A percentile compares a stretch with the other conserved stretches of the same genome.
phyloP scores from a whole-genome alignment of 2,888 invertebrate species.

The Achlya flavicornis region DNA sequence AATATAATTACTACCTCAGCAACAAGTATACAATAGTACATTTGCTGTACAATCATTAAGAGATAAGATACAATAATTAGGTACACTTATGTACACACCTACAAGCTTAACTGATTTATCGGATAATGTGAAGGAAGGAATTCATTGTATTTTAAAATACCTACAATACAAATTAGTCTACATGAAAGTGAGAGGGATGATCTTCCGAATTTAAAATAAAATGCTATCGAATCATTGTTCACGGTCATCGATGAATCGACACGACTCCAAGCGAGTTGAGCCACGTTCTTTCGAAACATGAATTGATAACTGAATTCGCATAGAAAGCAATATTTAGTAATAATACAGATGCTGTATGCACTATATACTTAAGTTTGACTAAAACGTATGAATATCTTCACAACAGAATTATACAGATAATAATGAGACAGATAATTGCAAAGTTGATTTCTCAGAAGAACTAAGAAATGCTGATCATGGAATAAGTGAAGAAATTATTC shows the following conservation, averaged over 20 bases:
- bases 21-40: background rate
- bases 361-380: background rate
- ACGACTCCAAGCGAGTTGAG: constrained; percentile 41
- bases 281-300: constrained; percentile 37
- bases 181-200: constrained; percentile 53
- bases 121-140: background rate
- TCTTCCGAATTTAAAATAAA: constrained; percentile 29
- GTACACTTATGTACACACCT: background rate
- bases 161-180: constrained; percentile 21
- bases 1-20: background rate
- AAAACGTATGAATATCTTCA: background rate
- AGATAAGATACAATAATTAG: constrained; percentile 11
- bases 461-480: background rate
- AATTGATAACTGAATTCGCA: background rate
- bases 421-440: background rate
- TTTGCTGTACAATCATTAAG: background rate
- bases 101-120: constrained; percentile 1
- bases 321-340: background rate
- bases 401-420: background rate
- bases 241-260: constrained; percentile 46
- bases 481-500: background rate
- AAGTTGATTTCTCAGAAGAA: background rate
- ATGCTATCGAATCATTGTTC: constrained; percentile 55
- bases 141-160: constrained; percentile 11
- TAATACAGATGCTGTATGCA: background rate